Evolutionary conservation across 2,113 vertebrate genomes (phyloP).

Genomic region (Zapornia atra): DNA sequence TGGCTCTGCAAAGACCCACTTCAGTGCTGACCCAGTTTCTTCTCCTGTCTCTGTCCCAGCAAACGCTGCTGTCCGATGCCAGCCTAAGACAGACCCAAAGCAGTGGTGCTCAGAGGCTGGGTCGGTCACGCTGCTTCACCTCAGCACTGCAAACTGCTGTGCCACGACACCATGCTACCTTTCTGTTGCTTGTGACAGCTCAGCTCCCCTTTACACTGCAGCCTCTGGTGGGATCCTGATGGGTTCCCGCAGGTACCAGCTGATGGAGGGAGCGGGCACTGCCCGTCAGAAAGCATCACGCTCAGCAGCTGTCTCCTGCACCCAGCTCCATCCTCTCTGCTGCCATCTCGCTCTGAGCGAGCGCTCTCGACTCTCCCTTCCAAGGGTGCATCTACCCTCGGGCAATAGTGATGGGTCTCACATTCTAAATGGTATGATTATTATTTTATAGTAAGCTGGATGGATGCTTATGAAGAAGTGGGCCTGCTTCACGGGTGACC

Average conservation of each 20-base stretch:
- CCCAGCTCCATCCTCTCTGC: not conserved
- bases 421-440: not conserved
- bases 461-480: not conserved
- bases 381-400: not conserved
- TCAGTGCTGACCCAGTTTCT: not conserved
- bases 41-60: not conserved
- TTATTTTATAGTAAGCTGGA: not conserved
- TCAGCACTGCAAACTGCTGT: not conserved
- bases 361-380: not conserved
- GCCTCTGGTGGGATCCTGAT: not conserved
- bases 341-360: not conserved
- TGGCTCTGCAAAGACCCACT: not conserved
- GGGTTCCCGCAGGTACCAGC: not conserved
- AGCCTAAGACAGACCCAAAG: not conserved
- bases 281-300: not conserved
- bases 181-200: not conserved
- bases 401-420: not conserved
- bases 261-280: not conserved
- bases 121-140: rapidly evolving
- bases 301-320: not conserved
- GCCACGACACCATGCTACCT: not conserved
- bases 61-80: not conserved
- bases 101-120: not conserved
- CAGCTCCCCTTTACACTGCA: not conserved
- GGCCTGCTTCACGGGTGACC: not conserved